phyloP scores from a whole-genome alignment of 2,113 vertebrate species.

The Menidia beryllina region DNA sequence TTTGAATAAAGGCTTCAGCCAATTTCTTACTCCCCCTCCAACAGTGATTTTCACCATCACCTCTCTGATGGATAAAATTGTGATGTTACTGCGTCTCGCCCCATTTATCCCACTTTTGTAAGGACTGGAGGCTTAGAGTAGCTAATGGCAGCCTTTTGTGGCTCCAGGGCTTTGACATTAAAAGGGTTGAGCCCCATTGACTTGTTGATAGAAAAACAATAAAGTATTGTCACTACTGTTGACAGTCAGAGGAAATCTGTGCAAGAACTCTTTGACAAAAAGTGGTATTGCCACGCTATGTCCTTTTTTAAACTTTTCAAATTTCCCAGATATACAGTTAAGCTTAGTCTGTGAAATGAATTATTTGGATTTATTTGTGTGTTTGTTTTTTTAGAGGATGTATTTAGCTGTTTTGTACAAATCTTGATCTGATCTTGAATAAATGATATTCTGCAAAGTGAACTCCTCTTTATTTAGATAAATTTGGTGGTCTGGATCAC shows the following conservation, averaged over 20 bases:
- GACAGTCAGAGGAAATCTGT: conserved; percentile 32
- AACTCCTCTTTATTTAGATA: too few relatives aligned
- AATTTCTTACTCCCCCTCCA: background rate
- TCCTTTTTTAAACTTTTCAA: background rate
- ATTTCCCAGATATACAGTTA: background rate
- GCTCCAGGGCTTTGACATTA: conserved; percentile 52
- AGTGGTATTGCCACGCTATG: background rate
- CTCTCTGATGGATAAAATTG: conserved; percentile 28
- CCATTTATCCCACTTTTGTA: conserved; percentile 55
- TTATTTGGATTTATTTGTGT: background rate
- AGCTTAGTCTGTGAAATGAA: background rate
- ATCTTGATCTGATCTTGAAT: too few relatives aligned
- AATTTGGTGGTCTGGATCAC: too few relatives aligned
- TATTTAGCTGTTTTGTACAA: too few relatives aligned
- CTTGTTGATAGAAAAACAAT: conserved; percentile 43
- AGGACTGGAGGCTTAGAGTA: conserved; percentile 27
- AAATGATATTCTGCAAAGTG: too few relatives aligned
- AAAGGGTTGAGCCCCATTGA: conserved; percentile 55
- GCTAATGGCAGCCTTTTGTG: conserved; percentile 53
- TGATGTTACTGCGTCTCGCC: conserved; percentile 32
- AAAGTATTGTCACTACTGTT: conserved; percentile 25
- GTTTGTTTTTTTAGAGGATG: too few relatives aligned
- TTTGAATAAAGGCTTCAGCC: background rate
- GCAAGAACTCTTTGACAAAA: background rate
- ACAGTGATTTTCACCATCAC: background rate